Evolutionary conservation across 2,113 vertebrate genomes (phyloP), one percentile per base, ranked within the genome.

Genomic region (Paradoxurus hermaphroditus): DNA sequence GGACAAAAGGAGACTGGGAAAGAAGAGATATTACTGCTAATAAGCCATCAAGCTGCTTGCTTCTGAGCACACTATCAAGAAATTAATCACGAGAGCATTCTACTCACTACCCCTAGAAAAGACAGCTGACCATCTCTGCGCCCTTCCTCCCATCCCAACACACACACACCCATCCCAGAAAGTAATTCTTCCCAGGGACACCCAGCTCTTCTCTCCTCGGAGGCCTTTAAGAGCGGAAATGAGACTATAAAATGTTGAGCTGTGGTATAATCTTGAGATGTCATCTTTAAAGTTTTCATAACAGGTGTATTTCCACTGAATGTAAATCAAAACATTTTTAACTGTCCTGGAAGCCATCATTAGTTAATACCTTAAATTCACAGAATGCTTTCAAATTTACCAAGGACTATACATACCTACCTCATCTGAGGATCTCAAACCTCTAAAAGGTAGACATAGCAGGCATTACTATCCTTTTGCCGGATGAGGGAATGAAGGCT

Each of bases 201-300:
- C 49, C 27, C 68, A 65, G 70, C 63, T 86, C 39, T 72, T 36
- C 39, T 87, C 39, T 46, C 73, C 73, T 77, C 41, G 29, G 73
- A 29, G 62, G n/a, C 68, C 16, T 7, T 59, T 85, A 51, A 79
- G 41, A 86, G 39, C 79, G 87, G 39, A 95, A 86, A 90, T 13
- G 8, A 81, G 29, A 51, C 29, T 36, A 25, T 31, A 41, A 95
- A 93, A 72, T 29, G 68, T 7, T 82, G 78, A 88, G 34, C 79
- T 88, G 65, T 46, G 25, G 68, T 88, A 77, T 56, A 88, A 86
- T 72, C 86, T 81, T 56, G 46, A 81, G 88, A 95, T 95, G 49
- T 53, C 72, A 89, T 19, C 65, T 97, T 67, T 70, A 41, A 94
- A 88, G 34, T 91, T 94, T 95, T 90, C 75, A 51, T 86, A 62